Conservation (phyloP, 1,140 invertebrate species). For the Drosophila miranda region DNA sequence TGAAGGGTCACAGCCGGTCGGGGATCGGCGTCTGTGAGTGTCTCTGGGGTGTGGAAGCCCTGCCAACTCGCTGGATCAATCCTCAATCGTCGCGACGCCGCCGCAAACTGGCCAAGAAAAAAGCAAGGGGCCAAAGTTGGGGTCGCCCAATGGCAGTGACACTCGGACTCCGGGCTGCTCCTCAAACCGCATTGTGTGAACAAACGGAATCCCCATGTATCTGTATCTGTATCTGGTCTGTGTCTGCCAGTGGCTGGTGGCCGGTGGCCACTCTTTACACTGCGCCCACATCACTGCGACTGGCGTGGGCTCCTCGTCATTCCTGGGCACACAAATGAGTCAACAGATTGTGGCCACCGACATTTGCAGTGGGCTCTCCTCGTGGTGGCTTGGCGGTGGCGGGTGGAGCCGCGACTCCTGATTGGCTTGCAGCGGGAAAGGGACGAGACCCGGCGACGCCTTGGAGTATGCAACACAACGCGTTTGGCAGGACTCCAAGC, state of each 20-base stretch:
- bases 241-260: conserved; percentile 12
- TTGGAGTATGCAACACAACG: conserved; percentile 41
- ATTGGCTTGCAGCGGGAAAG: conserved; percentile 38
- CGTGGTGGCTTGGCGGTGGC: background rate
- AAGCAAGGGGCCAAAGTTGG: background rate
- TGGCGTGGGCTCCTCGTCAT: background rate
- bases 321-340: conserved; percentile 57
- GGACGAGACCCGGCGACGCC: conserved; percentile 42
- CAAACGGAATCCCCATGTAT: conserved; percentile 11
- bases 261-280: conserved; percentile 44
- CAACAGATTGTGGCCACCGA: conserved; percentile 65
- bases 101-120: conserved; percentile 35
- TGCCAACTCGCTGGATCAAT: conserved; percentile 24
- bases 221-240: conserved; percentile 19
- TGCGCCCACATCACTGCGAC: conserved; percentile 35
- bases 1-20: conserved; percentile 13
- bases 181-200: conserved; percentile 16
- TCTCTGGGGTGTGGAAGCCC: conserved; percentile 1
- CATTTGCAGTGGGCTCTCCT: conserved; percentile 38
- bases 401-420: conserved; percentile 2
- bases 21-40: background rate
- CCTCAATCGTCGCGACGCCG: conserved; percentile 30
- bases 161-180: background rate
- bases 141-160: conserved; percentile 8
- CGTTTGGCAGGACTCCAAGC: conserved; percentile 47